phyloP scores from a whole-genome alignment of 2,797 vertebrate species.

The Columba guinea region DNA sequence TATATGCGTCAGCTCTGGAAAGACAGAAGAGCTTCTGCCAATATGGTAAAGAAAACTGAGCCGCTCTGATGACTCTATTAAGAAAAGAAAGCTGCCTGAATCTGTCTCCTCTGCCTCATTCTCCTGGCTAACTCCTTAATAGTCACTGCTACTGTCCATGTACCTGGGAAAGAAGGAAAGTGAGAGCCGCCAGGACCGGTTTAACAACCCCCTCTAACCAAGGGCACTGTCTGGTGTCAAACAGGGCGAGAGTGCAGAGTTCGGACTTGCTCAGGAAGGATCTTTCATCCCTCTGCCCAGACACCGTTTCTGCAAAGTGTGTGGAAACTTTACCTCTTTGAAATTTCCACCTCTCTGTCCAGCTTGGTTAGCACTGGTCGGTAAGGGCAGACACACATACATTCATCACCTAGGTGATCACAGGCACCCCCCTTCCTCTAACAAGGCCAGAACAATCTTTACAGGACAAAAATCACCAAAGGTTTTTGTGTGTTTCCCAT shows the following conservation, averaged over 20 bases:
- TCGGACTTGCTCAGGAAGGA: not conserved
- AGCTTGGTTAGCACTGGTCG: not conserved
- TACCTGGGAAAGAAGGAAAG: not conserved
- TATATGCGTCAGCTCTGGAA: not conserved
- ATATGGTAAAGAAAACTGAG: not conserved
- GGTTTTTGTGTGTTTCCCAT: not conserved
- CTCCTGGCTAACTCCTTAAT: not conserved
- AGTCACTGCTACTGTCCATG: not conserved
- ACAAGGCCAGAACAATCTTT: not conserved
- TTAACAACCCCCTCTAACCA: not conserved
- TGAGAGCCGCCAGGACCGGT: not conserved
- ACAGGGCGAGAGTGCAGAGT: too few species aligned
- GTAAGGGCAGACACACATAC: not conserved
- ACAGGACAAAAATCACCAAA: not conserved
- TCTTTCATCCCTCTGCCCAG: not conserved
- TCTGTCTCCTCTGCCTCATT: not conserved
- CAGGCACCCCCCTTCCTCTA: not conserved
- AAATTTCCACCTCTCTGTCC: not conserved
- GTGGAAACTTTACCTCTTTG: not conserved
- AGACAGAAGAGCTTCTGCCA: not conserved
- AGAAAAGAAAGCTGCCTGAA: not conserved
- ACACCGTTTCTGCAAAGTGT: fast-evolving
- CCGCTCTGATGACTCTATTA: not conserved
- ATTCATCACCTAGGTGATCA: not conserved
- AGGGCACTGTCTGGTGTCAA: not conserved